Conservation (phyloP, 2,797 vertebrate species). For the Buphagus erythrorhynchus region DNA sequence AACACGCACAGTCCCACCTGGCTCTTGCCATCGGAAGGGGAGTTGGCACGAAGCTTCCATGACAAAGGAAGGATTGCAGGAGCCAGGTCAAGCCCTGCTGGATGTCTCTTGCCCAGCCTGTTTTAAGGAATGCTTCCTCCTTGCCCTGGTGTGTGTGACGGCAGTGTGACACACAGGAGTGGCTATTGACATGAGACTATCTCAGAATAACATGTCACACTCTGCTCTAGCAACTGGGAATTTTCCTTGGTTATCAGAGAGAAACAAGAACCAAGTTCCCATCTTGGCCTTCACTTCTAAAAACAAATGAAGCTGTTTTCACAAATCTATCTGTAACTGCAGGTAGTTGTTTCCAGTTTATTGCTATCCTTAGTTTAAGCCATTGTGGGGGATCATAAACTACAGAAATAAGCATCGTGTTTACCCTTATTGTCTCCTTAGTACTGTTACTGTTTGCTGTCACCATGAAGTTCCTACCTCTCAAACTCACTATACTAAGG, state of each 20-base stretch:
- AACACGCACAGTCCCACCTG: not conserved
- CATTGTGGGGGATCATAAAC: not conserved
- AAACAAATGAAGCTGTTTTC: not conserved
- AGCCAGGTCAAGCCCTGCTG: not conserved
- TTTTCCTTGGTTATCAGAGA: not conserved
- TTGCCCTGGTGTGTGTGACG: not conserved
- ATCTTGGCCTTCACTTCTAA: not conserved
- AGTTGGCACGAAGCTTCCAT: not conserved
- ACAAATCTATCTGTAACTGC: not conserved
- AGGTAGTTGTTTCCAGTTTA: not conserved
- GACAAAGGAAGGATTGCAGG: not conserved
- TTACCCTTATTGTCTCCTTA: not conserved
- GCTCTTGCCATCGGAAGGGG: not conserved
- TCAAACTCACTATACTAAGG: not conserved
- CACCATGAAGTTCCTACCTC: not conserved
- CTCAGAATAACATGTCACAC: fast-evolving
- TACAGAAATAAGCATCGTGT: not conserved
- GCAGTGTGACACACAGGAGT: not conserved
- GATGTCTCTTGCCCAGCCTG: not conserved
- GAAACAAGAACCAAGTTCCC: not conserved
- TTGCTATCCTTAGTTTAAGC: not conserved
- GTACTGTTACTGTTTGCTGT: not conserved
- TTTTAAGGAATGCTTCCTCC: slow-evolving; percentile 18
- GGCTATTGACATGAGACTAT: not conserved
- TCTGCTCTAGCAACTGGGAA: not conserved